phyloP scores from a whole-genome alignment of 2,888 invertebrate genomes.

The Elegia similella region DNA sequence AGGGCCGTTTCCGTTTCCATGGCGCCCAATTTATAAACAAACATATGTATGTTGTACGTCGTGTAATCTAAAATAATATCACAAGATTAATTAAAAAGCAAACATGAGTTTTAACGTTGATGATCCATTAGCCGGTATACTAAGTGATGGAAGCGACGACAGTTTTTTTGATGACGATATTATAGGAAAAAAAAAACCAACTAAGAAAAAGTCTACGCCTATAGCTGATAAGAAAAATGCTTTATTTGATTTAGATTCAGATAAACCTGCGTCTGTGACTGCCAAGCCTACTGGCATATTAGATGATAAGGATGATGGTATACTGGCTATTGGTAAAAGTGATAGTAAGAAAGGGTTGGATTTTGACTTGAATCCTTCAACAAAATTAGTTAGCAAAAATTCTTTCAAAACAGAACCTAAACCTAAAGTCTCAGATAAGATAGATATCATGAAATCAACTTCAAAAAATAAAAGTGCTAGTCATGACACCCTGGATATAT shows the following conservation, averaged over 20 bases:
- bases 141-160: constrained; percentile 87
- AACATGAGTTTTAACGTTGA: constrained; percentile 81
- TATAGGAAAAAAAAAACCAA: constrained; percentile 64
- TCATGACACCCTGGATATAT: constrained; percentile 54
- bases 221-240: constrained; percentile 60
- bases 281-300: constrained; percentile 22
- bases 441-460: constrained; percentile 49
- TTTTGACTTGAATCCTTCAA: constrained; percentile 43
- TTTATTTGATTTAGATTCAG: constrained; percentile 60
- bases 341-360: constrained; percentile 34
- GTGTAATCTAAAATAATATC: constrained; percentile 15
- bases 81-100: not conserved
- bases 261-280: constrained; percentile 33
- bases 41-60: not conserved
- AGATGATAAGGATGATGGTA: constrained; percentile 41
- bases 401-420: constrained; percentile 46
- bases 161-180: constrained; percentile 86
- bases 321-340: constrained; percentile 43
- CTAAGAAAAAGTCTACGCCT: constrained; percentile 53
- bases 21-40: constrained; percentile 57
- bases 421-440: constrained; percentile 36
- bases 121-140: constrained; percentile 84
- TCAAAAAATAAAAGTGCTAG: constrained; percentile 50
- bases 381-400: constrained; percentile 53
- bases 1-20: constrained; percentile 51